phyloP scores from a whole-genome alignment of 2,113 vertebrate genomes.

The Neogale vison region DNA sequence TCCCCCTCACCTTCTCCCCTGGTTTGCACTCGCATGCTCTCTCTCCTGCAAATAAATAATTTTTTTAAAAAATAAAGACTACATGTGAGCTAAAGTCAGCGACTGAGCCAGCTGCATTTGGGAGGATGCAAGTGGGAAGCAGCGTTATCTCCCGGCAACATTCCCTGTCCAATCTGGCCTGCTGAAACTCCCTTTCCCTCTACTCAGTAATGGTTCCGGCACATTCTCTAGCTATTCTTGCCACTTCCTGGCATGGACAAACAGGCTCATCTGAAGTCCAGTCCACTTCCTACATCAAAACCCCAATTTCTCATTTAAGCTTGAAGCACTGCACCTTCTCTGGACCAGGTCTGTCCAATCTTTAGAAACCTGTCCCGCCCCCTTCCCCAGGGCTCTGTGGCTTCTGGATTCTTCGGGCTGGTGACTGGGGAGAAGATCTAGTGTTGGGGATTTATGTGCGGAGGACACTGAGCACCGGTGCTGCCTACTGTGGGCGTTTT shows the following conservation, averaged over 20 bases:
- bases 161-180: neutral
- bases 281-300: neutral
- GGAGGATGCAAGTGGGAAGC: neutral
- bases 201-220: neutral
- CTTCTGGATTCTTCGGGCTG: neutral
- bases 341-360: neutral
- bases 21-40: rapidly evolving
- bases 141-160: neutral
- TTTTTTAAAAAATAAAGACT: neutral
- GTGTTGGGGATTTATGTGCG: neutral
- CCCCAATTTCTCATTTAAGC: neutral
- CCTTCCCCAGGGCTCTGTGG: neutral
- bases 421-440: neutral
- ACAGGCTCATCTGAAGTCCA: neutral
- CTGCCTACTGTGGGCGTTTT: neutral
- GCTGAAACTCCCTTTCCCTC: neutral
- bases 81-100: neutral
- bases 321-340: neutral
- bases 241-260: neutral
- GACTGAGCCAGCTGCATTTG: neutral
- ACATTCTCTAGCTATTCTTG: neutral
- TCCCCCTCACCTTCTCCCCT: neutral
- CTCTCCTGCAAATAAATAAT: neutral
- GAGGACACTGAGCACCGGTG: neutral
- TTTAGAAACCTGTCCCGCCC: neutral